Evolutionary conservation across 2,888 invertebrate genomes (phyloP).

Genomic region (Xestia xanthographa): DNA sequence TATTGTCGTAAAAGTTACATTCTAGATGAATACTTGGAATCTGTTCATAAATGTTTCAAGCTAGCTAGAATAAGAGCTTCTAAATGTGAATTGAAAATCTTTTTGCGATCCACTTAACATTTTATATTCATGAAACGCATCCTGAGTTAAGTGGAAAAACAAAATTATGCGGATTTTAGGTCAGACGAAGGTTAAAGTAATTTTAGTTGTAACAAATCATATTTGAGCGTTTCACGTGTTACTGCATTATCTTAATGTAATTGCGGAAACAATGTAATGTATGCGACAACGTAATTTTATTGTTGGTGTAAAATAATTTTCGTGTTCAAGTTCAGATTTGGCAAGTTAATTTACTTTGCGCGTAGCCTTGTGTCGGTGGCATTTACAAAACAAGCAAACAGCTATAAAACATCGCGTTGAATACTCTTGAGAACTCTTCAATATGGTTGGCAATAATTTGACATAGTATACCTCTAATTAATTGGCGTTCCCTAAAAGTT

Average conservation of each 20-base stretch:
- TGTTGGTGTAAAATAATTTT: conserved; percentile 54
- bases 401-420: conserved; percentile 64
- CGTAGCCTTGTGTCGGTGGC: conserved; percentile 60
- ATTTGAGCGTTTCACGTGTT: conserved; percentile 31
- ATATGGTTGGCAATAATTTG: conserved; percentile 39
- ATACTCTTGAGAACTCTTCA: conserved; percentile 43
- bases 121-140: conserved; percentile 48
- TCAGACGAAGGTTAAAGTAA: conserved; percentile 42
- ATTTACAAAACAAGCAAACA: conserved; percentile 63
- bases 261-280: conserved; percentile 52
- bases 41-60: conserved; percentile 54
- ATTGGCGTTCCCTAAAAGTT: conserved; percentile 4
- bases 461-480: conserved; percentile 9
- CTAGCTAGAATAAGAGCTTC: conserved; percentile 50
- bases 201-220: conserved; percentile 36
- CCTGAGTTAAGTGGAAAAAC: conserved; percentile 23
- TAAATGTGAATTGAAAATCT: conserved; percentile 46
- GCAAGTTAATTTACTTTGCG: conserved; percentile 57
- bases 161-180: conserved; percentile 27
- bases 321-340: conserved; percentile 64
- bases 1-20: conserved; percentile 61
- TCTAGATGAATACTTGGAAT: conserved; percentile 59
- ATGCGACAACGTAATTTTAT: conserved; percentile 57
- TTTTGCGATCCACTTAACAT: conserved; percentile 36
- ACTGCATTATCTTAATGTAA: conserved; percentile 44